Evolutionary conservation across 2,797 vertebrate species (phyloP).

Genomic region (Sebastes cheni): DNA sequence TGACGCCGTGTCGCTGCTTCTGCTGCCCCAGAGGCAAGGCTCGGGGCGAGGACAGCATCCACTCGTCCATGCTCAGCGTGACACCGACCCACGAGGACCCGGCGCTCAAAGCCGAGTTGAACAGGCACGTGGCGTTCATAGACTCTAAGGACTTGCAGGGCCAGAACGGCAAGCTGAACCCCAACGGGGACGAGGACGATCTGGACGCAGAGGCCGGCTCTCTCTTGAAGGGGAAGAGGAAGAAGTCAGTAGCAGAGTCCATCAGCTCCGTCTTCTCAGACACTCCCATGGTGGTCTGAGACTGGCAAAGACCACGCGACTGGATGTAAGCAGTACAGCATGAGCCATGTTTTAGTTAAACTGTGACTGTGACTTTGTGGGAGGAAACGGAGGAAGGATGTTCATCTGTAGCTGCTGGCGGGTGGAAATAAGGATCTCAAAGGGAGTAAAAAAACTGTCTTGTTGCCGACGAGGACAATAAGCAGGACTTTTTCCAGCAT

Average conservation of each 20-base stretch:
- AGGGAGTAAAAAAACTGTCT: slow-evolving; percentile 60
- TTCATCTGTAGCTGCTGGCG: slow-evolving; percentile 42
- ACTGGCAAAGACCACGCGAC: slow-evolving; percentile 28
- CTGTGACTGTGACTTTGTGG: slow-evolving; percentile 52
- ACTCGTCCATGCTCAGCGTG: slow-evolving; percentile 94
- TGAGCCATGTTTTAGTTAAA: slow-evolving; percentile 59
- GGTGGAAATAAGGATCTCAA: slow-evolving; percentile 56
- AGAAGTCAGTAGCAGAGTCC: slow-evolving; percentile 95
- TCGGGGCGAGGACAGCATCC: slow-evolving; percentile 92
- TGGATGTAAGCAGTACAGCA: slow-evolving; percentile 35
- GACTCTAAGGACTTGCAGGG: slow-evolving; percentile 87
- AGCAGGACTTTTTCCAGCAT: slow-evolving; percentile 85
- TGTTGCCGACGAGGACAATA: slow-evolving; percentile 61
- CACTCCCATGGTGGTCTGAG: slow-evolving; percentile 96
- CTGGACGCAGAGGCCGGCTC: slow-evolving; percentile 76
- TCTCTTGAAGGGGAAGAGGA: slow-evolving; percentile 88
- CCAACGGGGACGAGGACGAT: slow-evolving; percentile 82
- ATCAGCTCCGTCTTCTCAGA: slow-evolving; percentile 98
- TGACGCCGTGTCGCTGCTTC: slow-evolving; percentile 95
- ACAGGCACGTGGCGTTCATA: slow-evolving; percentile 87
- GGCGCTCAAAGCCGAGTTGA: slow-evolving; percentile 82
- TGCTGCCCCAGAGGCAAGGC: slow-evolving; percentile 85
- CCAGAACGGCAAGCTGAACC: slow-evolving; percentile 94
- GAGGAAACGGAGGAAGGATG: slow-evolving; percentile 34
- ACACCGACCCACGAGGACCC: slow-evolving; percentile 89